These are phyloP conservation scores for Cinclus mexicanus DNA, from an alignment of 2,113 vertebrate genomes.

Conservation along the genomic window DNA sequence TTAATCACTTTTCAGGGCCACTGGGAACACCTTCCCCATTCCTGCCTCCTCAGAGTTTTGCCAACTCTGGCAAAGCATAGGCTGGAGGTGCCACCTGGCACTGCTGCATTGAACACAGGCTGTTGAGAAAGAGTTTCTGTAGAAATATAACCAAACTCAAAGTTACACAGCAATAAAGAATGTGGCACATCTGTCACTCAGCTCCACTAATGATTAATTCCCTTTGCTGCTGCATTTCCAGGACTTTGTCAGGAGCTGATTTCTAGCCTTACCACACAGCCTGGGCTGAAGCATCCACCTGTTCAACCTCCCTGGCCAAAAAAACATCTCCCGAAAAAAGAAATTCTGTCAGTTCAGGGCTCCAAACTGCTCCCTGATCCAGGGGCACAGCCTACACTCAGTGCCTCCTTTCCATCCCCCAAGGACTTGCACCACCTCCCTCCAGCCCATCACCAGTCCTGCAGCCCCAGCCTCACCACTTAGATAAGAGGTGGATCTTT, in stretches of 20 bases:
- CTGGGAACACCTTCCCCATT: not conserved
- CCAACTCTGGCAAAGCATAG: not conserved
- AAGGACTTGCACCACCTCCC: not conserved
- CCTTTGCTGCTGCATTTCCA: not conserved
- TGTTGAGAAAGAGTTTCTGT: not conserved
- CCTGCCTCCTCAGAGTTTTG: not conserved
- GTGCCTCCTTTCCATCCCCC: not conserved
- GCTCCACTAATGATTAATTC: constrained; percentile 19
- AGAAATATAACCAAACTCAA: constrained; percentile 2
- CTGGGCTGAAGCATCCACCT: not conserved
- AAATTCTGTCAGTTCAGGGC: not conserved
- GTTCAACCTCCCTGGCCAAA: not conserved
- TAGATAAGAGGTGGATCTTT: not conserved
- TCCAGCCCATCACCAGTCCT: not conserved
- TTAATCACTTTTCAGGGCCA: not conserved
- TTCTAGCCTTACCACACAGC: not conserved
- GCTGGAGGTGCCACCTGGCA: constrained; percentile 25
- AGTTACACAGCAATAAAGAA: not conserved
- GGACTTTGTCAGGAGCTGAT: not conserved
- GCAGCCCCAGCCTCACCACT: not conserved
- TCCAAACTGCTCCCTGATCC: not conserved
- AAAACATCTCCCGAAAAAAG: not conserved
- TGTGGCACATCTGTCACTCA: not conserved
- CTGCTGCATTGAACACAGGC: not conserved
- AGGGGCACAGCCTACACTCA: accelerated